phyloP scores from a whole-genome alignment of 2,113 vertebrate genomes.

The Sander lucioperca region DNA sequence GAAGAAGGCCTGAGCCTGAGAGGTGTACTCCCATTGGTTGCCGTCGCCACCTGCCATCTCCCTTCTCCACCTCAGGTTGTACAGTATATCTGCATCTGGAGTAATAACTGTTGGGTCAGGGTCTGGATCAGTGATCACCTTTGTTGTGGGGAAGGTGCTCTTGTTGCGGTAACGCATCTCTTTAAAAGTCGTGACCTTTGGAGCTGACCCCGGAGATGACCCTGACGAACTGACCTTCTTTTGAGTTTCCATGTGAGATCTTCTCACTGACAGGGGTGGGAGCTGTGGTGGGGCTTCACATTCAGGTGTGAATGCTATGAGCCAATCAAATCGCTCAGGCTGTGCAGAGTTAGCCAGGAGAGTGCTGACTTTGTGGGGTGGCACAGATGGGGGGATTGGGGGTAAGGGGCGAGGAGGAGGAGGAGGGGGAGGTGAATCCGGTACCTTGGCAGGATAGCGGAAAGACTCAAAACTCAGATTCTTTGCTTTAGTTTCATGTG shows the following conservation, averaged over 20 bases:
- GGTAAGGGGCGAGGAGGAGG: slow-evolving; percentile 86
- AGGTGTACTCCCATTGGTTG: slow-evolving; percentile 82
- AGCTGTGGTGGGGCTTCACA: slow-evolving; percentile 81
- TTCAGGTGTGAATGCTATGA: slow-evolving; percentile 95
- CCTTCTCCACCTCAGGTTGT: slow-evolving; percentile 84
- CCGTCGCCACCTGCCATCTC: slow-evolving; percentile 75
- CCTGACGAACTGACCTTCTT: slow-evolving; percentile 50
- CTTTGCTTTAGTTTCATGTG: slow-evolving; percentile 58
- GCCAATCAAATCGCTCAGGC: slow-evolving; percentile 91
- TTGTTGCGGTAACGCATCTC: slow-evolving; percentile 90
- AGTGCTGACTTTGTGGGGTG: slow-evolving; percentile 73
- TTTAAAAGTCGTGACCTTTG: slow-evolving; percentile 93
- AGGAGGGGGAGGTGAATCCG: slow-evolving; percentile 81
- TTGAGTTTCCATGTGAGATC: slow-evolving; percentile 35
- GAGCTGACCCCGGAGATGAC: slow-evolving; percentile 62
- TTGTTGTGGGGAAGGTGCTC: slow-evolving; percentile 70
- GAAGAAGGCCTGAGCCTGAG: slow-evolving; percentile 80
- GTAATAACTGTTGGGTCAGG: slow-evolving; percentile 82
- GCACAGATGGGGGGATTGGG: slow-evolving; percentile 72
- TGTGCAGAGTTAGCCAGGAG: slow-evolving; percentile 81
- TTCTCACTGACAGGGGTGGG: slow-evolving; percentile 67
- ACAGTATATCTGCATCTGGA: slow-evolving; percentile 85
- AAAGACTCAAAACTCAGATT: slow-evolving; percentile 62
- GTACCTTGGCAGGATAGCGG: slow-evolving; percentile 65
- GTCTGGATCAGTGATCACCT: slow-evolving; percentile 76